phyloP scores from a whole-genome alignment of 23 tunicate genomes.

The Trididemnum nubilum region DNA sequence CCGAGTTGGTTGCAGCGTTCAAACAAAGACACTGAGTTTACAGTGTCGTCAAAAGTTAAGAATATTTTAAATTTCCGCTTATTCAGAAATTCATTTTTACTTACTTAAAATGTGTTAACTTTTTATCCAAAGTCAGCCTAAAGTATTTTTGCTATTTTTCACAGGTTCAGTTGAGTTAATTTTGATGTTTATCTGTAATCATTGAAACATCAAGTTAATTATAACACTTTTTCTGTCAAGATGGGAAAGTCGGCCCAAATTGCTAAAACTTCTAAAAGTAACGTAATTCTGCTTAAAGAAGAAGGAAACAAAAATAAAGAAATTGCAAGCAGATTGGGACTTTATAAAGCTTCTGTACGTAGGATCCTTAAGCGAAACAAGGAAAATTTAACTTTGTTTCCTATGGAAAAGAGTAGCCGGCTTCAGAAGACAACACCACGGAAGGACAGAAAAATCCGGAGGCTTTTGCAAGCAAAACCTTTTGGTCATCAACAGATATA shows the following conservation, averaged over 20 bases:
- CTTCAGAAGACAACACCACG: slow-evolving; percentile 29
- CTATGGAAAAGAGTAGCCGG: slow-evolving; percentile 37
- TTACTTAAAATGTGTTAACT: slow-evolving; percentile 17
- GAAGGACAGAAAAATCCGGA: slow-evolving; percentile 32
- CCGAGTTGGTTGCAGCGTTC: no score
- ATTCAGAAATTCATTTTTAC: slow-evolving; percentile 10
- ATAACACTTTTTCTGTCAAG: slow-evolving; percentile 3
- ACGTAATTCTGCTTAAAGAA: slow-evolving; percentile 3
- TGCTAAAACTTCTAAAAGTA: slow-evolving; percentile 23
- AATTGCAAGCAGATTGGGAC: slow-evolving; percentile 38
- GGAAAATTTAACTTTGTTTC: slow-evolving; percentile 14
- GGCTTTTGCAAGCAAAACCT: slow-evolving; percentile 33
- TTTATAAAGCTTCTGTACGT: slow-evolving; percentile 32
- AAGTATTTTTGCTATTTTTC: slow-evolving; percentile 27
- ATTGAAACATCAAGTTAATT: slow-evolving; percentile 17
- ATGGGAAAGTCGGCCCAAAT: slow-evolving; percentile 23
- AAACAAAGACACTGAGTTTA: no score
- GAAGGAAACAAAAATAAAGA: slow-evolving; percentile 24
- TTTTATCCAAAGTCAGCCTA: slow-evolving; percentile 28
- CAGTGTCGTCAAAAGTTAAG: slow-evolving; percentile 5
- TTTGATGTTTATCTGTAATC: slow-evolving; percentile 26
- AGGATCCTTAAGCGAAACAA: slow-evolving; percentile 27
- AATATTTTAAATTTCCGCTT: slow-evolving; percentile 12
- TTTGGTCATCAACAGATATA: slow-evolving; percentile 6
- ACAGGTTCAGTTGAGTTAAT: slow-evolving; percentile 29